Conservation (phyloP, 2,888 invertebrate species). For the Drosophila diplacantha region DNA sequence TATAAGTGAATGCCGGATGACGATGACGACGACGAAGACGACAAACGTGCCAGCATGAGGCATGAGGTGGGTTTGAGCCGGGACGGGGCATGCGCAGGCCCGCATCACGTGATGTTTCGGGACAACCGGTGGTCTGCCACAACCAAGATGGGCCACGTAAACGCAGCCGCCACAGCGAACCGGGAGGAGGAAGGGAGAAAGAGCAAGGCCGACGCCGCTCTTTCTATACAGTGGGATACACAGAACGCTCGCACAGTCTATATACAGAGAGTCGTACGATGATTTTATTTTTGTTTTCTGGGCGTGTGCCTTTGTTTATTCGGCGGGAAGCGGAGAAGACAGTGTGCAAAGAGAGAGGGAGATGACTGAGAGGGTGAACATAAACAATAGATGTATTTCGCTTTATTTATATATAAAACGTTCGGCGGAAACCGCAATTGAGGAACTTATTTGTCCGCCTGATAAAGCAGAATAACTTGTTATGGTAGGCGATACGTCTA, state of each 20-base stretch:
- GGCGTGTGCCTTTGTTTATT: conserved; percentile 48
- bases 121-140: conserved; percentile 31
- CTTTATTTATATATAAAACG: conserved; percentile 14
- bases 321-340: neutral
- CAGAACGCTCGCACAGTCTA: conserved; percentile 27
- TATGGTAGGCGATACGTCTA: conserved; percentile 24
- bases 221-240: conserved; percentile 25
- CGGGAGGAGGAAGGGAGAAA: neutral
- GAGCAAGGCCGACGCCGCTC: conserved; percentile 8
- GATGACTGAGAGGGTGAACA: conserved; percentile 12
- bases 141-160: conserved; percentile 50
- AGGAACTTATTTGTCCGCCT: conserved; percentile 39
- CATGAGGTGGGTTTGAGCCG: conserved; percentile 7
- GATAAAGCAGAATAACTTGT: conserved; percentile 39
- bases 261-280: conserved; percentile 57
- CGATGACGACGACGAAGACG: neutral
- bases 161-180: conserved; percentile 17
- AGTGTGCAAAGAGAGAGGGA: neutral
- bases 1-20: conserved; percentile 14
- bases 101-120: conserved; percentile 61
- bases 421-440: conserved; percentile 32
- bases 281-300: conserved; percentile 26
- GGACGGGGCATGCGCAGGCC: conserved; percentile 56
- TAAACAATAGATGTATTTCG: conserved; percentile 43
- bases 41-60: conserved; percentile 9